Evolutionary conservation across 1,140 invertebrate genomes (phyloP), one percentile per base, ranked within the genome.

Genomic region (Heliconius himera): DNA sequence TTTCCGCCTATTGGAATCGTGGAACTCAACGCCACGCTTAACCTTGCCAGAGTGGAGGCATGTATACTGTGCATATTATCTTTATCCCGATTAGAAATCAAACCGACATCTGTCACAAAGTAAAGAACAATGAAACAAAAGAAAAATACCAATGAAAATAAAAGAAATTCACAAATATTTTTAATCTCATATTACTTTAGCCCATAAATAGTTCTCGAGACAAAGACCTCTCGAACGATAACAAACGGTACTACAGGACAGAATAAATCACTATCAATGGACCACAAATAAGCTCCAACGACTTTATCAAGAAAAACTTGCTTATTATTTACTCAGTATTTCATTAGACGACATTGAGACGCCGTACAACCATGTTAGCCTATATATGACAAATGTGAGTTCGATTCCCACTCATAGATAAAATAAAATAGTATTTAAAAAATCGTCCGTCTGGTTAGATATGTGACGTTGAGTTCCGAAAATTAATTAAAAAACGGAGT

Each of bases 231-330:
- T 66, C 56, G 3, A 29, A 26, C 56, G 56, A 60, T 60, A 60
- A 26, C 56, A 26, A 60, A 13, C 56, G 22, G 9, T 11, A 8
- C n/a, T 26, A 11, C 22, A 60, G 22, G 56, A 66, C 22, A 9
- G 56, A 66, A 66, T 66, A 29, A 66, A 66, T 56, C 54, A 56
- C 54, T 56, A 56, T 22, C 54, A 56, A 56, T 56, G 54, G 54
- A 56, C 54, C 54, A 56, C 54, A 56, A 56, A 56, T 56, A 56
- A 56, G 20, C 54, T n/a, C 8, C 16, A 20, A 22, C 54, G 54
- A 22, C 54, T 56, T 56, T 56, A 56, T 56, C 54, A 3, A 56
- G 1, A 9, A 11, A 9, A 56, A 56, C 54, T 56, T 22, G n/a
- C 54, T 9, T 56, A 56, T 56, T 56, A n/a, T 22, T 56, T 1